Percentiles rank a stretch among this genome's conserved stretches.
Evolutionary conservation across 2,797 vertebrate genomes (phyloP).

Genomic region (Bovichtus variegatus): DNA sequence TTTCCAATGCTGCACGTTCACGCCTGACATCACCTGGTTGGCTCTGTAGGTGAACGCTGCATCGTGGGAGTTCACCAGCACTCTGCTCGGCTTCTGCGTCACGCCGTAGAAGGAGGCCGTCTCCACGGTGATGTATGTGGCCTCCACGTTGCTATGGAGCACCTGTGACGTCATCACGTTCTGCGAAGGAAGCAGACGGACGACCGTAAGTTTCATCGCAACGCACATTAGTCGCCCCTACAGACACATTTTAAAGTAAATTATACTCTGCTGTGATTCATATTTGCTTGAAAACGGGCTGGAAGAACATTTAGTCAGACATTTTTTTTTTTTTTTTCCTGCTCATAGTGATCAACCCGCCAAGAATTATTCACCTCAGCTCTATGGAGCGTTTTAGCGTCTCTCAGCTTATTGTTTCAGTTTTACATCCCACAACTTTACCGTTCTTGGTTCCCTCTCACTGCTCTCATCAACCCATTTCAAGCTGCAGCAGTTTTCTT

Average conservation of each 20-base stretch:
- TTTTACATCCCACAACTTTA: background rate
- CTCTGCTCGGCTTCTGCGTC: slow-evolving; percentile 77
- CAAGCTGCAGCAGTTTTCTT: background rate
- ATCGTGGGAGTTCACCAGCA: slow-evolving; percentile 87
- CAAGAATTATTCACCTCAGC: background rate
- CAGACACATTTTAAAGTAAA: too few species aligned
- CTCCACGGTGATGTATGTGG: slow-evolving; percentile 81
- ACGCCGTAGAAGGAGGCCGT: slow-evolving; percentile 87
- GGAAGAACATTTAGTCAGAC: too few species aligned
- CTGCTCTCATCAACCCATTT: background rate
- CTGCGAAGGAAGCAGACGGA: slow-evolving; percentile 64
- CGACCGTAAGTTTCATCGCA: background rate
- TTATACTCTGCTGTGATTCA: background rate
- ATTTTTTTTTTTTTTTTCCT: background rate
- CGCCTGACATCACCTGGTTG: slow-evolving; percentile 82
- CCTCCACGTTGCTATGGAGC: slow-evolving; percentile 81
- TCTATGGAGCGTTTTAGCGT: background rate
- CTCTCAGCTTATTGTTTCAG: too few species aligned
- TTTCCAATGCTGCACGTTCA: background rate
- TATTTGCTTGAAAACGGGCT: too few species aligned
- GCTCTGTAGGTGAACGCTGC: slow-evolving; percentile 83
- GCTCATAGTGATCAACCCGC: background rate
- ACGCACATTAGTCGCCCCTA: too few species aligned
- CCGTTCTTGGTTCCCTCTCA: background rate
- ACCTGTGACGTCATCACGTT: slow-evolving; percentile 87